These are phyloP conservation scores for Hyposmocoma kahamanoa DNA, from an alignment of 1,140 invertebrate genomes.

Conservation along the genomic window DNA sequence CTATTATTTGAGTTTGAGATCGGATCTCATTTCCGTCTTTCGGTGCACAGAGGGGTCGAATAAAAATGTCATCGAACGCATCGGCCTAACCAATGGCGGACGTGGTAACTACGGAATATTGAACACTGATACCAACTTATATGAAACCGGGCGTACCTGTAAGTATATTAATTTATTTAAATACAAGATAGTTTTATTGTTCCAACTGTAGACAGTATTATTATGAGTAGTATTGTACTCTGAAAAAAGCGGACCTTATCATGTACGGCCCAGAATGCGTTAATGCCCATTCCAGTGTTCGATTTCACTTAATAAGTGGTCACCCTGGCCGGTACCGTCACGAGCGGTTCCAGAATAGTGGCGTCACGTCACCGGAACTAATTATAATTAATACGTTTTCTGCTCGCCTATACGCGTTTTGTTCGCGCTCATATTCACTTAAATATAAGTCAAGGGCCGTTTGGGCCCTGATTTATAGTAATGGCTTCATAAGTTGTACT, in stretches of 20 bases:
- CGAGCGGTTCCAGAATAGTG: no score
- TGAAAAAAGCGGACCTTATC: no score
- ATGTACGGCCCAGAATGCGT: no score
- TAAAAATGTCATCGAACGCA: not conserved
- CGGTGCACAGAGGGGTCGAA: not conserved
- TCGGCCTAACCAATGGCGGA: not conserved
- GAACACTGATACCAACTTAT: not conserved
- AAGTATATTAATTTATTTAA: not conserved
- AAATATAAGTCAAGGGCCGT: slow-evolving; percentile 1
- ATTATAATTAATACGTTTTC: slow-evolving; percentile 2
- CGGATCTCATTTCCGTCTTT: not conserved
- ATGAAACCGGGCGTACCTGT: no score
- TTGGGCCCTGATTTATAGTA: not conserved
- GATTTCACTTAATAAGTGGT: no score
- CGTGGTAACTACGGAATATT: not conserved
- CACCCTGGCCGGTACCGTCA: no score
- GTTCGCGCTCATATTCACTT: not conserved
- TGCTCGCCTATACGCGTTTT: not conserved
- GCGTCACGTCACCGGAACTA: no score
- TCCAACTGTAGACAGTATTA: no score
- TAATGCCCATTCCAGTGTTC: no score
- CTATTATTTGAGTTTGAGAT: not conserved
- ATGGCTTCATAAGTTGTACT: slow-evolving; percentile 4
- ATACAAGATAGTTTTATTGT: not conserved
- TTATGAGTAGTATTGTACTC: no score